phyloP scores from a whole-genome alignment of 1,140 invertebrate genomes.

The Acyrthosiphon pisum region DNA sequence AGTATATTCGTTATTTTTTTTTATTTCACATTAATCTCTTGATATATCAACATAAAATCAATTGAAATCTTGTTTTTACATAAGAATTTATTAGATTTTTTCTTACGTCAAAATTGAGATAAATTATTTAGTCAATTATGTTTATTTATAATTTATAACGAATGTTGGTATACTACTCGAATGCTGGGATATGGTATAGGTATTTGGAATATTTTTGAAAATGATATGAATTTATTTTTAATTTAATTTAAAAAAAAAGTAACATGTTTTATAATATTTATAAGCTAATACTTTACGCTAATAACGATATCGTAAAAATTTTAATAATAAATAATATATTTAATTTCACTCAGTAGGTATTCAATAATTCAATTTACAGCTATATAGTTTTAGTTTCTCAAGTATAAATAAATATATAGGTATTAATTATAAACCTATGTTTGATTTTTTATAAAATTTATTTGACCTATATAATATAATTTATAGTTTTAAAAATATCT shows the following conservation, averaged over 20 bases:
- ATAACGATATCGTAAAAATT: background rate
- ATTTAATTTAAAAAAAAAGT: background rate
- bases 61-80: slow-evolving; percentile 19
- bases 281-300: background rate
- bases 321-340: background rate
- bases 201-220: background rate
- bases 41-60: slow-evolving; percentile 12
- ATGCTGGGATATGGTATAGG: background rate
- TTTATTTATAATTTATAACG: background rate
- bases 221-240: background rate
- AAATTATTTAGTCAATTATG: background rate
- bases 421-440: background rate
- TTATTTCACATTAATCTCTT: slow-evolving; percentile 17
- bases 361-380: background rate
- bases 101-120: background rate
- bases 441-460: background rate
- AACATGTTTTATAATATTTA: background rate
- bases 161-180: background rate
- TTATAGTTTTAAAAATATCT: background rate
- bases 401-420: background rate
- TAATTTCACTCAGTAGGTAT: background rate
- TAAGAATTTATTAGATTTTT: background rate
- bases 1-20: background rate
- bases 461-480: background rate
- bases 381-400: background rate